Conservation (phyloP, 2,888 invertebrate species). For the Spodoptera littoralis region DNA sequence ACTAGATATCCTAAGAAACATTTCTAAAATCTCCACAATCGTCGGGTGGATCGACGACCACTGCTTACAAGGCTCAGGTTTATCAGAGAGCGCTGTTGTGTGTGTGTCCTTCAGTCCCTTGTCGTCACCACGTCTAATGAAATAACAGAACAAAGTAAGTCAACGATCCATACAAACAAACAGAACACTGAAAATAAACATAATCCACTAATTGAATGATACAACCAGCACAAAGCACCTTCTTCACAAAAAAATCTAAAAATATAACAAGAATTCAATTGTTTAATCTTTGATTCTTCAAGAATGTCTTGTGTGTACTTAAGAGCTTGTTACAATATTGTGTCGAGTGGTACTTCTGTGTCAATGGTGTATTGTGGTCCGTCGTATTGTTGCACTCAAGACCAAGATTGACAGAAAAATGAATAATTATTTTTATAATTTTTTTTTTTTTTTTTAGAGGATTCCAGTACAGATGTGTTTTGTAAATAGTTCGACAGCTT, state of each 20-base stretch:
- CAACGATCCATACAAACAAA: not conserved
- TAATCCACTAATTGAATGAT: too few species aligned
- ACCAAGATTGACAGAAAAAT: conserved; percentile 10
- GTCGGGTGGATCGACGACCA: too few species aligned
- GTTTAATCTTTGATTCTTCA: not conserved
- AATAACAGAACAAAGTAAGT: too few species aligned
- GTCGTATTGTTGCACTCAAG: conserved; percentile 17
- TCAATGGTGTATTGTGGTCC: conserved; percentile 7
- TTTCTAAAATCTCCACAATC: too few species aligned
- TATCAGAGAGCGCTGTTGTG: too few species aligned
- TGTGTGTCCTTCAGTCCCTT: too few species aligned
- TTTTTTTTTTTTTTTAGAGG: conserved; percentile 25
- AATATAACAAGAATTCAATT: not conserved
- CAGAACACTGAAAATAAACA: too few species aligned
- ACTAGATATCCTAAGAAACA: too few species aligned
- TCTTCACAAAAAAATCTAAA: too few species aligned
- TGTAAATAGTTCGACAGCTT: not conserved
- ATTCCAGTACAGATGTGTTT: not conserved
- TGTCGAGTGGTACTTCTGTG: conserved; percentile 30
- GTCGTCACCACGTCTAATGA: too few species aligned
- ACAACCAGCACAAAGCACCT: too few species aligned
- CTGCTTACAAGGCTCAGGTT: too few species aligned
- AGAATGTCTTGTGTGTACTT: not conserved
- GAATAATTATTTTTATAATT: conserved; percentile 31
- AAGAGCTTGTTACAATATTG: conserved; percentile 12